Conservation (phyloP, 2,888 invertebrate genomes). For the Caenorhabditis afra region DNA sequence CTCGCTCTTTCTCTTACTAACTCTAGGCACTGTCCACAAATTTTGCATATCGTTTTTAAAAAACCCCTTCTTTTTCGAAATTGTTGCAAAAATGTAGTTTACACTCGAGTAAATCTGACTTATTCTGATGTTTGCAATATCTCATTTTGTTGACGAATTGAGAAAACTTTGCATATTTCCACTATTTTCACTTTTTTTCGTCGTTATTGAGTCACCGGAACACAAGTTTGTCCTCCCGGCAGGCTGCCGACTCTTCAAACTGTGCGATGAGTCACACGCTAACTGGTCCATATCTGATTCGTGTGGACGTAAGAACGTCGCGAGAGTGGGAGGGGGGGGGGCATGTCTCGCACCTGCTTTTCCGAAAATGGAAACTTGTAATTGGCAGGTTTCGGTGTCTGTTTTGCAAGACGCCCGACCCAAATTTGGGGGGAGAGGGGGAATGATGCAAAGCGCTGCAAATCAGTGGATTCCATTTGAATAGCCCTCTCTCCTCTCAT, state of each 20-base stretch:
- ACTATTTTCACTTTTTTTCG: constrained; percentile 2
- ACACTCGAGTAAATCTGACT: not conserved
- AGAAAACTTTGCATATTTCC: not conserved
- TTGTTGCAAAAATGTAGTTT: not conserved
- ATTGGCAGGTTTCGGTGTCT: no score
- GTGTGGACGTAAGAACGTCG: not conserved
- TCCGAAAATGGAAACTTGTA: no score
- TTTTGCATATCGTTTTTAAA: not conserved
- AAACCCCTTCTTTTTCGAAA: not conserved
- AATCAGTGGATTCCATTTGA: no score
- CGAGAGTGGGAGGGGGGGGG: constrained; percentile 2
- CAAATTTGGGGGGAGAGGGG: no score
- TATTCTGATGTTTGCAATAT: not conserved
- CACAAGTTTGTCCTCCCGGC: constrained; percentile 15
- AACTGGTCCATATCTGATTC: constrained; percentile 56
- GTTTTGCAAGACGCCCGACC: no score
- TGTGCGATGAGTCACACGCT: constrained; percentile 44
- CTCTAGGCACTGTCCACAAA: not conserved
- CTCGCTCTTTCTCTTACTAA: not conserved
- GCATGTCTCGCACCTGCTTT: constrained; percentile 17
- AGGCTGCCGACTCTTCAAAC: constrained; percentile 22
- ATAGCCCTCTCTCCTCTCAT: no score
- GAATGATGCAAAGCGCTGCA: no score
- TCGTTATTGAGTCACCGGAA: constrained; percentile 29
- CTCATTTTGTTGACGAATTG: no score